phyloP scores from a whole-genome alignment of 1,140 invertebrate genomes.

The Triops longicaudatus region DNA sequence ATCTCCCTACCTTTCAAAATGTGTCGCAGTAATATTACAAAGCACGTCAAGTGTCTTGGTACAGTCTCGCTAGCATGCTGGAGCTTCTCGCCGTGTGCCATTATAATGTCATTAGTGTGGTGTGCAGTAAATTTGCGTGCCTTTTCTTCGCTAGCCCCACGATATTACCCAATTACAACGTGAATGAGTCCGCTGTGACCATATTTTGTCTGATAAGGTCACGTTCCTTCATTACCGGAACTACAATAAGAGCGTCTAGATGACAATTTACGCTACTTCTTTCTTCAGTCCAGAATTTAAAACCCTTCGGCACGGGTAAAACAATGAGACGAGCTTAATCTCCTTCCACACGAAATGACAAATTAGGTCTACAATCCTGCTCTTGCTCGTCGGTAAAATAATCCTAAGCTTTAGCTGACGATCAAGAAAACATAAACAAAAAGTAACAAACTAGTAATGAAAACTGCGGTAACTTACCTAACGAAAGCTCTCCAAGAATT shows the following conservation, averaged over 20 bases:
- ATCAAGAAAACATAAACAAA: too few relatives aligned
- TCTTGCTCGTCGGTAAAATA: too few relatives aligned
- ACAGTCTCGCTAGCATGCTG: neutral
- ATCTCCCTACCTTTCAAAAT: neutral
- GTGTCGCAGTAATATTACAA: neutral
- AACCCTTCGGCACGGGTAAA: slow-evolving; percentile 4
- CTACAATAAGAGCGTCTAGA: neutral
- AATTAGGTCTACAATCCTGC: neutral
- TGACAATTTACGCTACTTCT: neutral
- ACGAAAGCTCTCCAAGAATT: slow-evolving; percentile 40
- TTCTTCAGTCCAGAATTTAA: neutral
- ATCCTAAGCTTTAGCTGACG: too few relatives aligned
- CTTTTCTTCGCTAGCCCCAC: slow-evolving; percentile 14
- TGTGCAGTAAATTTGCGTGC: slow-evolving; percentile 6
- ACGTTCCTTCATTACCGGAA: neutral
- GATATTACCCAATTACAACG: slow-evolving; percentile 3
- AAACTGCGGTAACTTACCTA: too few relatives aligned
- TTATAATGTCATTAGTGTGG: slow-evolving; percentile 15
- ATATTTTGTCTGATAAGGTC: slow-evolving; percentile 12
- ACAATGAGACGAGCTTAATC: neutral
- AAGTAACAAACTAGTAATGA: too few relatives aligned
- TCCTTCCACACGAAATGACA: slow-evolving; percentile 25
- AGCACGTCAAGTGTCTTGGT: neutral
- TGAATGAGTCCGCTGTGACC: slow-evolving; percentile 6
- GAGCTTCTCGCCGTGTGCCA: neutral